A percentile compares a stretch with the other conserved stretches of the same genome.
These are phyloP conservation scores for Limenitis camilla DNA, from an alignment of 2,888 invertebrate genomes.

Conservation along the genomic window DNA sequence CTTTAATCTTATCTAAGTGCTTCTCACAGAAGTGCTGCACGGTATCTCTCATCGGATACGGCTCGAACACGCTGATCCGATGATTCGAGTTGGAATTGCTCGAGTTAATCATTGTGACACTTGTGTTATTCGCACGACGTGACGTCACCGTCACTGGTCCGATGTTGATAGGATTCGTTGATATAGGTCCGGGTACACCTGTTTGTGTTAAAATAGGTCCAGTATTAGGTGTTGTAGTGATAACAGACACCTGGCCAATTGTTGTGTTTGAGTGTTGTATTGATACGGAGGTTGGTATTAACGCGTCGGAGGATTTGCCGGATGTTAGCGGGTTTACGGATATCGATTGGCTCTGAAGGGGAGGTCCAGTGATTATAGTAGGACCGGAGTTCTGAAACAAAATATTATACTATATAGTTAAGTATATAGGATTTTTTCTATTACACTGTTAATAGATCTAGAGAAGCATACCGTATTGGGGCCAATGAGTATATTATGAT, in stretches of 20 bases:
- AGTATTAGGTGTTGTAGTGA: constrained; percentile 29
- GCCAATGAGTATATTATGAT: constrained; percentile 60
- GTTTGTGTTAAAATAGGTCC: constrained; percentile 22
- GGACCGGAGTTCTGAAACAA: constrained; percentile 44
- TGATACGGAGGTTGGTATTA: constrained; percentile 50
- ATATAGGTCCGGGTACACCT: constrained; percentile 9
- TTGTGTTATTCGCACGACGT: constrained; percentile 81
- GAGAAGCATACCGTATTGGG: constrained; percentile 24
- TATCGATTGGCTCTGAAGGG: constrained; percentile 50
- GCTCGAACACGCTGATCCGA: constrained; percentile 89
- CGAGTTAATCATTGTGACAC: constrained; percentile 82
- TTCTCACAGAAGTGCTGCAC: constrained; percentile 98
- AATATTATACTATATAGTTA: not conserved
- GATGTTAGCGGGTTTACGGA: constrained; percentile 54
- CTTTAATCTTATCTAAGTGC: constrained; percentile 91
- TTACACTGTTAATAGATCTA: not conserved
- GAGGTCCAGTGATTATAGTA: constrained; percentile 45
- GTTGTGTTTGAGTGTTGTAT: constrained; percentile 59
- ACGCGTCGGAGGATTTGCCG: constrained; percentile 57
- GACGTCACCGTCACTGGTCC: constrained; percentile 78
- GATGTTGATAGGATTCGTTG: constrained; percentile 45
- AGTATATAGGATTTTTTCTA: not conserved
- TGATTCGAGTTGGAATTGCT: constrained; percentile 57
- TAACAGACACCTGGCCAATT: constrained; percentile 51
- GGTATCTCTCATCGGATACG: constrained; percentile 92